Percentiles rank a stretch among this genome's conserved stretches.
These are phyloP conservation scores for Plectrocnemia conspersa DNA, from an alignment of 1,140 invertebrate genomes.

Conservation along the genomic window DNA sequence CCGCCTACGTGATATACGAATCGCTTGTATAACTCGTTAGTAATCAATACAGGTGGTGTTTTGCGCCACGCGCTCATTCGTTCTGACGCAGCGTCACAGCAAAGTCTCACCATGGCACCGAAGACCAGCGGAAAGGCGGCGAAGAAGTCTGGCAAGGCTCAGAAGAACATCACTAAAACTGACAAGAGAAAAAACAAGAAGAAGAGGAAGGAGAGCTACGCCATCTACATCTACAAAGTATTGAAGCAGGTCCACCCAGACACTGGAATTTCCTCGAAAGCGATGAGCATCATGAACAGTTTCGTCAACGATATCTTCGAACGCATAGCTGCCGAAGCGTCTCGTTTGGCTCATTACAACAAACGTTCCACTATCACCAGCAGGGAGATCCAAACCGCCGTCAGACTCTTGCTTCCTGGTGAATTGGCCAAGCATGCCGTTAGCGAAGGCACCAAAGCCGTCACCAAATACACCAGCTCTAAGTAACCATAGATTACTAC, in stretches of 20 bases:
- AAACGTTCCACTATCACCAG: constrained; percentile 59
- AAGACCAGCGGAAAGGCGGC: constrained; percentile 50
- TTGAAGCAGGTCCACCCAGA: constrained; percentile 67
- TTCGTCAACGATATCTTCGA: constrained; percentile 69
- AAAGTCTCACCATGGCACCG: constrained; percentile 34
- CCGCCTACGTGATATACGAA: no score
- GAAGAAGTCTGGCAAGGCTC: constrained; percentile 54
- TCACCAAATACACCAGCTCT: constrained; percentile 55
- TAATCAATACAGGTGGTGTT: no score
- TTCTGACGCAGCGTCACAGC: background rate
- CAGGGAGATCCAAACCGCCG: constrained; percentile 54
- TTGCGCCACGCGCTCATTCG: background rate
- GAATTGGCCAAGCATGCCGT: constrained; percentile 58
- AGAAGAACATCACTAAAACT: constrained; percentile 53
- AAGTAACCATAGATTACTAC: constrained; percentile 41
- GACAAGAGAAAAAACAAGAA: constrained; percentile 56
- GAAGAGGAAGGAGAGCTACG: constrained; percentile 63
- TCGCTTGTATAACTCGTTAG: no score
- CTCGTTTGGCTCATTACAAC: constrained; percentile 66
- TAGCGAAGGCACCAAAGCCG: constrained; percentile 57
- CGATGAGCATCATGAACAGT: constrained; percentile 59
- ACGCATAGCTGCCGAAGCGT: constrained; percentile 52
- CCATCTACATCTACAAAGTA: constrained; percentile 68
- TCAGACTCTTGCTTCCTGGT: constrained; percentile 54
- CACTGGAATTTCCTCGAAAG: constrained; percentile 61